Percentiles rank a stretch among this genome's conserved stretches.
Evolutionary conservation across 2,888 invertebrate genomes (phyloP).

Genomic region (Plusia festucae): DNA sequence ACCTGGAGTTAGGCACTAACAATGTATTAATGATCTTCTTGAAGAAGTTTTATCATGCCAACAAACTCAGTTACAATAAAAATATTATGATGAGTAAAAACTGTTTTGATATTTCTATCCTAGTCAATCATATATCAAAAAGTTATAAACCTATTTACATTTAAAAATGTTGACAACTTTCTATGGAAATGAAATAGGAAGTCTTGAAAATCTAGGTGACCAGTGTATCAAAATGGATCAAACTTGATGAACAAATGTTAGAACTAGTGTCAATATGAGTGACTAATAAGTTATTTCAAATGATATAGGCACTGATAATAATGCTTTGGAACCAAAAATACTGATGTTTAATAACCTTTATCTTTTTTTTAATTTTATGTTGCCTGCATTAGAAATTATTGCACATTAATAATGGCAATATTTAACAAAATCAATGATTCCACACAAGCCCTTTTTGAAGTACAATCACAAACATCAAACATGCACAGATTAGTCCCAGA

Average conservation of each 20-base stretch:
- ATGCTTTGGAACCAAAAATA: slow-evolving; percentile 15
- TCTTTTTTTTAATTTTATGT: slow-evolving; percentile 7
- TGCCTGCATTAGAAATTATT: neutral
- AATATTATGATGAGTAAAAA: neutral
- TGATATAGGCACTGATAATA: slow-evolving; percentile 33
- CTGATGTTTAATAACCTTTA: slow-evolving; percentile 6
- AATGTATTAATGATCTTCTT: neutral
- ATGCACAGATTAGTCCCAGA: slow-evolving; percentile 62
- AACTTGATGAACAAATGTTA: slow-evolving; percentile 69
- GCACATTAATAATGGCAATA: neutral
- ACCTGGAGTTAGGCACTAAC: neutral
- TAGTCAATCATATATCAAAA: neutral
- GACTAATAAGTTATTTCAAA: slow-evolving; percentile 14
- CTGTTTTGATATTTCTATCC: neutral
- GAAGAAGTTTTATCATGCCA: neutral
- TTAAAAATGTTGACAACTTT: neutral
- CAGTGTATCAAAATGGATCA: slow-evolving; percentile 67
- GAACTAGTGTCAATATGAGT: slow-evolving; percentile 22
- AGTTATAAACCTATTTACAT: neutral
- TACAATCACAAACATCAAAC: slow-evolving; percentile 59
- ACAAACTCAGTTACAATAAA: neutral
- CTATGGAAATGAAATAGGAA: slow-evolving; percentile 8
- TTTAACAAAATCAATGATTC: neutral
- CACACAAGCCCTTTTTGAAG: slow-evolving; percentile 34
- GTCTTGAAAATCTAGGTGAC: neutral